Base-by-base conservation (phyloP, 2,888 invertebrate species). In the Troides oblongomaculatus region DNA sequence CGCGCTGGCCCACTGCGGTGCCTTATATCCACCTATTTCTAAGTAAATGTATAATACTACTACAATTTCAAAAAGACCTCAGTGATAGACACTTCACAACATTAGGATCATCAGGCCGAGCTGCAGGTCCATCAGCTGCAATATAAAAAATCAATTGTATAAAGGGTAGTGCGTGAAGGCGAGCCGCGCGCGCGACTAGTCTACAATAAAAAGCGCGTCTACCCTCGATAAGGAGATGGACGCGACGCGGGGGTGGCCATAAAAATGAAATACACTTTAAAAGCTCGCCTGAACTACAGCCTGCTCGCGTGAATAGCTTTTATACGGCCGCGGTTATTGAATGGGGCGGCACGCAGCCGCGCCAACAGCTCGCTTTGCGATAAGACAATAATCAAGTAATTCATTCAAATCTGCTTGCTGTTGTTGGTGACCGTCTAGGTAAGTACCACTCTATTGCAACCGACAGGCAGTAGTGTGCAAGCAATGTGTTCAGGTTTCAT, bases 241-340 rank as follows among this genome's bases (percentile, higher is more conserved):
- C 70, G 74, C 74, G 76, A 76, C 74, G 61, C 71, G 72, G 71
- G 72, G 71, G 68, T 36, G 76, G 70, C 73, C 72, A 76, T 76
- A 81, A 81, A 80, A 77, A 75, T 77, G 75, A 78, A 81, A 79
- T 76, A 77, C 72, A 74, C 77, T 73, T 74, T 77, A 76, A 79
- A 80, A 75, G 77, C 77, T 75, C 76, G 75, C 74, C 74, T 72
- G 74, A 72, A 74, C 73, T 71, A 73, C 73, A 67, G 67, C 75
- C 72, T 75, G 76, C 77, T 75, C 76, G 74, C 76, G 77, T 76
- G 75, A 74, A 74, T 70, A 63, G 57, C 63, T 66, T 70, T 73
- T 69, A 57, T 70, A 71, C 72, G 69, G 64, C 71, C 68, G 59
- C 17, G 64, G 62, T 72, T 69, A 72, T 75, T 74, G 72, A 74